Conservation (phyloP, 2,113 vertebrate species). For the Mobula birostris region DNA sequence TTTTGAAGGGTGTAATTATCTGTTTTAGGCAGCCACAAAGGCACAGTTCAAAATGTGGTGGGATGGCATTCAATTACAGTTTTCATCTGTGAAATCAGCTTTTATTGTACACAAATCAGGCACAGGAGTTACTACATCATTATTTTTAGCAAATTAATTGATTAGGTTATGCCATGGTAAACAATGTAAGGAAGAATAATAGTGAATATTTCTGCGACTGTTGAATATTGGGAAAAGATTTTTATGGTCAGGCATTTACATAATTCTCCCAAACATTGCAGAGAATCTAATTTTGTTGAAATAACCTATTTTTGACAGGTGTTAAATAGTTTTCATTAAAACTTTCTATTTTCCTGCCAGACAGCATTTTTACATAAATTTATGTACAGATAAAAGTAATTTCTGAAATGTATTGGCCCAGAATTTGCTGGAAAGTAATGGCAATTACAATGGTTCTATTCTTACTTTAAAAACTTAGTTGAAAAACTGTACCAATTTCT, state of each 20-base stretch:
- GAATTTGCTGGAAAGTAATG: slow-evolving; percentile 21
- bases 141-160: not conserved
- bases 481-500: not conserved
- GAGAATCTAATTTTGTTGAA: slow-evolving; percentile 29
- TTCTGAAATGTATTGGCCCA: not conserved
- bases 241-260: not conserved
- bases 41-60: not conserved
- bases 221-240: not conserved
- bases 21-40: not conserved
- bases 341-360: slow-evolving; percentile 40
- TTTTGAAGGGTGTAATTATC: not conserved
- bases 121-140: not conserved
- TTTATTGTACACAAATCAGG: not conserved
- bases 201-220: not conserved
- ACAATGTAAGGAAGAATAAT: not conserved
- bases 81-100: not conserved
- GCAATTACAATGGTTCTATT: not conserved
- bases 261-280: not conserved
- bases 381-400: not conserved
- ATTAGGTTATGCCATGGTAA: not conserved
- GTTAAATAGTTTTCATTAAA: slow-evolving; percentile 33
- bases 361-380: not conserved
- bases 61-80: not conserved
- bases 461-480: not conserved
- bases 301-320: slow-evolving; percentile 36